Evolutionary conservation across 2,797 vertebrate species (phyloP).

Genomic region (Gallinago solitaria): DNA sequence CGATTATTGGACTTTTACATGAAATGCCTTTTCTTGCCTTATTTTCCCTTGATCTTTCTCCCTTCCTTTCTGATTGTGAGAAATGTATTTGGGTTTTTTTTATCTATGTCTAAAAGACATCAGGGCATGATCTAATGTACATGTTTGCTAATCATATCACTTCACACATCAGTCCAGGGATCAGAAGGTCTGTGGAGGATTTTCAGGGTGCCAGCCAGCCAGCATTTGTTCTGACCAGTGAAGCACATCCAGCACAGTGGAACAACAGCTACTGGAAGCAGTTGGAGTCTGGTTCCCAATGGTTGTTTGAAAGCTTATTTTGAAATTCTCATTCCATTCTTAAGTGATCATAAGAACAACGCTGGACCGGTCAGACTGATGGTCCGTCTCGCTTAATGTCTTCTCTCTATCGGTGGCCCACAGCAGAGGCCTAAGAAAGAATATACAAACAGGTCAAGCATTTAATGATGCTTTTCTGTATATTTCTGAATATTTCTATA

Average conservation of each 20-base stretch:
- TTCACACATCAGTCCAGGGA: background rate
- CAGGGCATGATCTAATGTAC: background rate
- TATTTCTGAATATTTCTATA: background rate
- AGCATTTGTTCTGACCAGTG: background rate
- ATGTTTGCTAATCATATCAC: background rate
- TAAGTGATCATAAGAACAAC: background rate
- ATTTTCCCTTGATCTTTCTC: background rate
- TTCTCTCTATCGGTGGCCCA: background rate
- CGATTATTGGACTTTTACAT: background rate
- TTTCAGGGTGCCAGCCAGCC: background rate
- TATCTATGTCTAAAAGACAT: background rate
- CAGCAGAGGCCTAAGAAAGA: background rate
- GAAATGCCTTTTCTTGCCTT: background rate
- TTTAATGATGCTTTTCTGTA: background rate
- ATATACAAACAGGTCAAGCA: background rate
- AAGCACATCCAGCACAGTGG: background rate
- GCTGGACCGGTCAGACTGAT: accelerated
- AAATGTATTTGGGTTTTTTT: background rate
- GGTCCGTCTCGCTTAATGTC: background rate
- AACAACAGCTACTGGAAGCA: background rate
- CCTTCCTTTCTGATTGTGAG: background rate
- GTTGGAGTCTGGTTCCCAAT: background rate
- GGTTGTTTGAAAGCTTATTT: background rate
- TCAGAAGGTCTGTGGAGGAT: background rate
- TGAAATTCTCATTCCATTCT: constrained; percentile 3